These are phyloP conservation scores for Syngnathus floridae DNA, from an alignment of 2,113 vertebrate species.

Conservation along the genomic window DNA sequence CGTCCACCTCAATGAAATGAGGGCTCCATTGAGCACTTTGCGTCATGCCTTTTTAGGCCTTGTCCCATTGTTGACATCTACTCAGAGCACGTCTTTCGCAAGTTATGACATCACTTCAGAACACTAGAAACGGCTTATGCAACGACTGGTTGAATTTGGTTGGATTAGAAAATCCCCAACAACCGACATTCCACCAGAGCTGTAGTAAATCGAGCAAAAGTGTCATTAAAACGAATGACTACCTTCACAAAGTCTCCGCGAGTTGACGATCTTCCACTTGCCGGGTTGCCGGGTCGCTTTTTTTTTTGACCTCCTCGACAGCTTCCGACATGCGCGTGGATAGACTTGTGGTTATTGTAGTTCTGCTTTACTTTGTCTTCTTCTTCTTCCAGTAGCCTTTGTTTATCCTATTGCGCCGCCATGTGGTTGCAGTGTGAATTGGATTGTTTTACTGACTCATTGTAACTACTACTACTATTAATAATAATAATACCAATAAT, in stretches of 20 bases:
- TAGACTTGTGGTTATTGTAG: conserved; percentile 28
- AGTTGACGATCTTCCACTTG: neutral
- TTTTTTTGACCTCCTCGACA: conserved; percentile 27
- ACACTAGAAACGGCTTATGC: conserved; percentile 3
- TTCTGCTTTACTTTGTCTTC: neutral
- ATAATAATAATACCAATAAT: no score
- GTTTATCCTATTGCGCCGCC: neutral
- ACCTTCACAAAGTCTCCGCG: neutral
- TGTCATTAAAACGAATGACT: fast-evolving
- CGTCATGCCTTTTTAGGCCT: no score
- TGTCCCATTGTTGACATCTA: no score
- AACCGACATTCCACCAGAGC: neutral
- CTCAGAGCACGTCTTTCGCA: no score
- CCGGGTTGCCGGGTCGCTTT: conserved; percentile 10
- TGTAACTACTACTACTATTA: no score
- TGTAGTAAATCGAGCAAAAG: neutral
- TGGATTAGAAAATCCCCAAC: no score
- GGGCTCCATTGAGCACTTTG: no score
- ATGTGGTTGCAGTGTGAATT: neutral
- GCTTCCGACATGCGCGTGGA: neutral
- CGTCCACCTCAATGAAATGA: no score
- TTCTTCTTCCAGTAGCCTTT: neutral
- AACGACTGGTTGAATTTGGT: neutral
- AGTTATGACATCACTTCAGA: neutral
- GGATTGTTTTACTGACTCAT: no score